A percentile compares a stretch with the other conserved stretches of the same genome.
Conservation (phyloP, 2,113 vertebrate genomes). For the Ascaphus truei region DNA sequence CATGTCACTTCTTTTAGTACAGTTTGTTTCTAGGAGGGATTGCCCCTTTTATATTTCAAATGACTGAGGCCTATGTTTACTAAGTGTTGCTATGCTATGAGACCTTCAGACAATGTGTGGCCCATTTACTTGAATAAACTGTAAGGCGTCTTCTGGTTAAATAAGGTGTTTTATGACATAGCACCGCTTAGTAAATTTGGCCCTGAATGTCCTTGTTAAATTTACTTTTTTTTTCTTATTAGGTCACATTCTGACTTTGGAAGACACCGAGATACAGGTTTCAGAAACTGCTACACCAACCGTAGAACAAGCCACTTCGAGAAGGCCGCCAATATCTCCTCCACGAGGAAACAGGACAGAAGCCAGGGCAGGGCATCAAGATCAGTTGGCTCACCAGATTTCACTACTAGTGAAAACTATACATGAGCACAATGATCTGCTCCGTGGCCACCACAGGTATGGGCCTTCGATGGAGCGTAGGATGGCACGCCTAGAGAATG, state of each 20-base stretch:
- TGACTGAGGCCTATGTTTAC: too few relatives aligned
- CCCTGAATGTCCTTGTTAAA: too few relatives aligned
- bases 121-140: too few relatives aligned
- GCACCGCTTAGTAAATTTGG: too few relatives aligned
- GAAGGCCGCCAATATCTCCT: not conserved
- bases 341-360: not conserved
- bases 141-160: too few relatives aligned
- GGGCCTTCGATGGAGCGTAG: not conserved
- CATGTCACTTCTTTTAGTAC: too few relatives aligned
- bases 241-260: not conserved
- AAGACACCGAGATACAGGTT: not conserved
- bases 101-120: too few relatives aligned
- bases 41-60: too few relatives aligned
- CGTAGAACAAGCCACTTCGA: not conserved
- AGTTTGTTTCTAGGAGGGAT: too few relatives aligned
- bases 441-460: not conserved
- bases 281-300: not conserved
- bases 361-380: not conserved
- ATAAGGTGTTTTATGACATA: too few relatives aligned
- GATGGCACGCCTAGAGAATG: not conserved
- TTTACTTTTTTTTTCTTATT: not conserved
- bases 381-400: not conserved
- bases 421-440: not conserved
- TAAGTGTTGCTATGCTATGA: too few relatives aligned
- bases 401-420: not conserved